phyloP scores from a whole-genome alignment of 2,113 vertebrate species.

The Thermophis baileyi region DNA sequence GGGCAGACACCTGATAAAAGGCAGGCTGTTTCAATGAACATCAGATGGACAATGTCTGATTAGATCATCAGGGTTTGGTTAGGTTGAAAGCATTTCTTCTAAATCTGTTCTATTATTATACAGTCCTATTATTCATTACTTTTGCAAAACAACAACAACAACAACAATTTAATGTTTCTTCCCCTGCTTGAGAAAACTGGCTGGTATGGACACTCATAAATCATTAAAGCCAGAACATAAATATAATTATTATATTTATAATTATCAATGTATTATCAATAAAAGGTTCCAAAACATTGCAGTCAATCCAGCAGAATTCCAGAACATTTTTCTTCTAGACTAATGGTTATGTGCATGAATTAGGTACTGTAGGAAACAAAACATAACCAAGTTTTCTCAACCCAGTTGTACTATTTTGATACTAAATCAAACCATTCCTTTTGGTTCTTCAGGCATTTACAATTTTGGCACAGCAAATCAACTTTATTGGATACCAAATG shows the following conservation, averaged over 20 bases:
- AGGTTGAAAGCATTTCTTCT: neutral
- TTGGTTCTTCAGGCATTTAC: neutral
- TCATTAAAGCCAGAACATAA: neutral
- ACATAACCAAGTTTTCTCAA: constrained; percentile 31
- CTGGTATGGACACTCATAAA: neutral
- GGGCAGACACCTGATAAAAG: neutral
- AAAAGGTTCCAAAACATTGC: neutral
- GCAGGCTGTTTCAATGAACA: neutral
- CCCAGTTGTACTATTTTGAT: constrained; percentile 51
- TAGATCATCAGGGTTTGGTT: neutral
- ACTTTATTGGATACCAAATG: neutral
- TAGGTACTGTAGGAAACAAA: constrained; percentile 46
- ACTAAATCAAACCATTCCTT: neutral
- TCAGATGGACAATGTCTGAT: neutral
- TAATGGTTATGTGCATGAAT: neutral
- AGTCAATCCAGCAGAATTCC: neutral
- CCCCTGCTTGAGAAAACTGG: neutral
- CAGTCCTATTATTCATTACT: neutral
- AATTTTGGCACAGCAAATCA: neutral
- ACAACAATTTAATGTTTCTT: neutral
- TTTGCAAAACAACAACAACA: neutral
- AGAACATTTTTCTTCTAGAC: neutral
- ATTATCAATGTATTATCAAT: neutral
- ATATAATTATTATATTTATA: too few relatives aligned
- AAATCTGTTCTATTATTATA: neutral